Percentiles rank a stretch among this genome's conserved stretches.
These are phyloP conservation scores for Hassar affinis DNA, from an alignment of 2,113 vertebrate genomes.

Conservation along the genomic window DNA sequence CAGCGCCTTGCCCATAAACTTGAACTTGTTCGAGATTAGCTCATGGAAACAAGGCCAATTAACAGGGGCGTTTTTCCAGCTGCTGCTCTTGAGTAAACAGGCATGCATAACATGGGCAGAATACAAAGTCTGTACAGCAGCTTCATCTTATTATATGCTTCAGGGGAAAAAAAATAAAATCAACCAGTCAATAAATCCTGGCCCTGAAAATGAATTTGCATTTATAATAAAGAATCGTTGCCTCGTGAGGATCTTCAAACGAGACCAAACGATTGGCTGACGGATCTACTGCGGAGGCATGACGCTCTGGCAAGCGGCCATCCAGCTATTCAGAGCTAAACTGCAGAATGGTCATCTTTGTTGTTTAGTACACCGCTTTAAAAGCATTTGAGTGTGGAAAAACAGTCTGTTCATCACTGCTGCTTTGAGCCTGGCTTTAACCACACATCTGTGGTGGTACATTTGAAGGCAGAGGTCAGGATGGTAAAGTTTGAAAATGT, in stretches of 20 bases:
- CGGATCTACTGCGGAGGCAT: conserved; percentile 27
- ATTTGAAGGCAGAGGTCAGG: neutral
- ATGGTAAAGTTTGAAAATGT: neutral
- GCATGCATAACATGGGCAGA: neutral
- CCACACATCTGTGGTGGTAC: neutral
- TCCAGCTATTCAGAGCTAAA: conserved; percentile 36
- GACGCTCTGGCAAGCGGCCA: conserved; percentile 38
- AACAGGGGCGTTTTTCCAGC: conserved; percentile 18
- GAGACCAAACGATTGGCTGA: conserved; percentile 20
- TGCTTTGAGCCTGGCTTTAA: neutral
- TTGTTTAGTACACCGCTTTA: conserved; percentile 28
- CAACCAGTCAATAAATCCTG: neutral
- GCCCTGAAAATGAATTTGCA: neutral
- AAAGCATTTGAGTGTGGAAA: too few relatives aligned
- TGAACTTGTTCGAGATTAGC: conserved; percentile 1
- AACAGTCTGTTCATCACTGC: neutral
- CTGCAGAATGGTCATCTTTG: conserved; percentile 48
- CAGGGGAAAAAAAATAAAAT: neutral
- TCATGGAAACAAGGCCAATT: conserved; percentile 32
- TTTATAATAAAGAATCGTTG: neutral
- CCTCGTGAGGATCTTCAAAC: conserved; percentile 7
- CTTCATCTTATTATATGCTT: neutral
- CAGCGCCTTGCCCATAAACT: neutral
- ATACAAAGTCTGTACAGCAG: neutral
- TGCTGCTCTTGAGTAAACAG: neutral